phyloP scores from a whole-genome alignment of 2,797 vertebrate genomes.

The Pempheris klunzingeri region DNA sequence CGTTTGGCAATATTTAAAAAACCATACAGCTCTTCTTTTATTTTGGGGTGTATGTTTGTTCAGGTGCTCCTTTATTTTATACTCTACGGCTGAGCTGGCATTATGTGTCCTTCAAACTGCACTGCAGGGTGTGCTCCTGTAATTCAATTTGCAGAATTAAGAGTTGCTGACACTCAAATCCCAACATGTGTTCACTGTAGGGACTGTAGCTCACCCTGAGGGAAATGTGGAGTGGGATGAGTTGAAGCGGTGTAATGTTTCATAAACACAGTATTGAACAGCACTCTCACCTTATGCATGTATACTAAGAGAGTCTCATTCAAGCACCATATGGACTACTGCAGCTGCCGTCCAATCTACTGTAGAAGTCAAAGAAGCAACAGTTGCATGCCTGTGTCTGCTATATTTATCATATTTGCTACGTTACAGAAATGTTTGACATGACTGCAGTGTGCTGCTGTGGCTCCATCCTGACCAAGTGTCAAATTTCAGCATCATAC shows the following conservation, averaged over 20 bases:
- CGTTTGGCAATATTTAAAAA: neutral
- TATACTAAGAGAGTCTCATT: conserved; percentile 2
- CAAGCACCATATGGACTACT: conserved; percentile 10
- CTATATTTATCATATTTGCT: conserved; percentile 80
- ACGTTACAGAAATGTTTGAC: conserved; percentile 61
- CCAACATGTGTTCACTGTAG: neutral
- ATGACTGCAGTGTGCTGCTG: conserved; percentile 39
- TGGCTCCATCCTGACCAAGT: conserved; percentile 48
- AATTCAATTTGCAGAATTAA: conserved; percentile 19
- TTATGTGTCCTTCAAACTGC: conserved; percentile 11
- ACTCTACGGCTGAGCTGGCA: neutral
- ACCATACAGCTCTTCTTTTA: neutral
- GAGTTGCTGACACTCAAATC: conserved; percentile 11
- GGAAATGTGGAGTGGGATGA: conserved; percentile 10
- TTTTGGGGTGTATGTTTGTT: neutral
- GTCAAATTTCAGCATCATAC: conserved; percentile 72
- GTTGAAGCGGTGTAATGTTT: conserved; percentile 1
- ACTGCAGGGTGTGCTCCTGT: neutral
- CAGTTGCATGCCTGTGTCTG: conserved; percentile 57
- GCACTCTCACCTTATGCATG: neutral
- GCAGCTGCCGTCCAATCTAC: conserved; percentile 54
- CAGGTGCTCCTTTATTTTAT: no score
- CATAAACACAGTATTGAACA: conserved; percentile 16
- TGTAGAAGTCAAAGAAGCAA: conserved; percentile 43
- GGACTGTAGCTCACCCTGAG: neutral